Base-by-base conservation (phyloP, 35 echinoderm and acorn worm genomes). In the Acanthaster planci region DNA sequence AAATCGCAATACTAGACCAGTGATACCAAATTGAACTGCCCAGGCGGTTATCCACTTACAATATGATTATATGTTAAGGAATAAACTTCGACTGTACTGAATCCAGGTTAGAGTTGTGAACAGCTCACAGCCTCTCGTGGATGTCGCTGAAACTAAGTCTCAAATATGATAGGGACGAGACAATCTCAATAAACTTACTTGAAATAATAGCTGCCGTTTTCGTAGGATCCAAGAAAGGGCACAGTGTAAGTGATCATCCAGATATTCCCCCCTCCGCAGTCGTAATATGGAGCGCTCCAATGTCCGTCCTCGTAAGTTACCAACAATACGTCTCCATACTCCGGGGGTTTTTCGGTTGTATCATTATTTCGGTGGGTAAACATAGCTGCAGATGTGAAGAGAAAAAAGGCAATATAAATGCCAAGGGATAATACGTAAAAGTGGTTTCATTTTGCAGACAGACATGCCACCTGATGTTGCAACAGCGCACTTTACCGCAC, bases 181-280 rank as follows among this genome's bases (percentile, higher is more conserved):
- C 60, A 72, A 72, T 72, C 42, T 3, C 4, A 27, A 67, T 14
- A 75, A 83, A 88, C 91, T 94, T 91, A 99, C 96, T 99, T 99
- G 84, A 99, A 99, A 53, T 90, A 93, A 77, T 94, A 99, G 30
- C 90, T 94, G 0, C 94, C 94, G 68, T 99, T 94, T 4, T 56
- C 52, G 26, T 60, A 44, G 16, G 77, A 55, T 14, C 96, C 96
- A 31, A 99, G 86, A 37, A 99, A 99, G 39, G 96, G 96, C 6
- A 99, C 89, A 1, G 96, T 94, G 77, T 99, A 99, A 27, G 96
- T 99, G 88, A 99, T 99, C 96, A 99, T 99, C 96, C 96, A 99
- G 0, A 99, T 99, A 44, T 99, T 84, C 8, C 96, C 96, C 10
- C 96, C 96, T 27, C 92, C 92, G 50, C 96, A 99, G 84, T 99